Evolutionary conservation across 2,113 vertebrate species (phyloP), one percentile per base, ranked within the genome.

Genomic region (Petroica traversi): DNA sequence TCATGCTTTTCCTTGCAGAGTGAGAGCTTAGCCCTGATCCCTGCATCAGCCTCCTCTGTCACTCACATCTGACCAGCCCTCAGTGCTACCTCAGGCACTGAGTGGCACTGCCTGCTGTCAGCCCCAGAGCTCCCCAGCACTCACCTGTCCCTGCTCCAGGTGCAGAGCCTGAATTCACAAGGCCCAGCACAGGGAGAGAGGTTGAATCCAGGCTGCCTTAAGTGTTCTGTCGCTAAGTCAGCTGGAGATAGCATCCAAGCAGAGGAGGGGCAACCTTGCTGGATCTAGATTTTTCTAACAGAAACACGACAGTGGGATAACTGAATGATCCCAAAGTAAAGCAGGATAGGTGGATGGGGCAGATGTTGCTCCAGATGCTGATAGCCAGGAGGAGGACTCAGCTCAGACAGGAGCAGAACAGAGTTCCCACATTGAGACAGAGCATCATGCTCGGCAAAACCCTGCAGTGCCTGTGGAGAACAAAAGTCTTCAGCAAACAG

Each of bases 401-500:
- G 36, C 41, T 82, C 40, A 26, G 55, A 69, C 0, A 5, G 36
- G 31, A 57, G 43, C 0, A 0, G 28, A 75, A 26, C 19, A 58
- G 41, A 76, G 18, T 29, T 6, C 23, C 7, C 33, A n/a, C 0
- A 1, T 1, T 31, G 52, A 38, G 33, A 31, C 23, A 26, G 14
- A 9, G 38, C 28, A 31, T 66, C 8, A 14, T n/a, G 14, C 17
- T 28, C 12, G 41, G 11, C 29, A 68, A 64, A 84, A 25, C 26
- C 11, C 33, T 45, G 5, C 9, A 22, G 17, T 10, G 23, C 8
- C n/a, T 55, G 41, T 57, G 46, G 62, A 55, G 49, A 59, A 11
- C 0, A 19, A 31, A 58, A 49, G 6, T 11, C 18, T 69, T 81
- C 26, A 57, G n/a, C 31, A 85, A 90, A 69, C 2, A 73, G 8